Base-by-base conservation (phyloP, 2,113 vertebrate species). In the Pteropus alecto region DNA sequence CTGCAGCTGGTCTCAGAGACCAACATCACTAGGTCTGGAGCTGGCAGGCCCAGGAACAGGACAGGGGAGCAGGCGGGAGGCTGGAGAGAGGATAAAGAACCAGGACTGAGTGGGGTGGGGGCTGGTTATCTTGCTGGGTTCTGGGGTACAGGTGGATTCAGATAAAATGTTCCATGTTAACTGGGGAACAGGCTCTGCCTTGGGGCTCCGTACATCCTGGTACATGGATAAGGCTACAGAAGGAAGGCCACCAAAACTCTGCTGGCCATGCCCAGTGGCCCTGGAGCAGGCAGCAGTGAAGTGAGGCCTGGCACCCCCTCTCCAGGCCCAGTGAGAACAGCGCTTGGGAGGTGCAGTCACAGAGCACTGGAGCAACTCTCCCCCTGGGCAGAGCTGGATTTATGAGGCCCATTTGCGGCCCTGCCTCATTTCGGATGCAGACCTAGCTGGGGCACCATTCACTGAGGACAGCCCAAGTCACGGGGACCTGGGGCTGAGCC, bases 291-390 rank as follows among this genome's bases (percentile, higher is more conserved):
- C 61, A 51, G 30, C 30, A 33, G 24, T 0, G 0, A 24, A 13
- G 38, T 4, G 2, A 38, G 51, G 33, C 58, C 48, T 4, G 5
- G 60, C 28, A 18, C 4, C 16, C 24, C 35, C 4, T 48, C 19
- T 89, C 35, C 58, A 70, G 90, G 35, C 43, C 38, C 22, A 1
- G 24, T 21, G 68, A 63, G 5, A 14, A 21, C 16, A 16, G 54
- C 0, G 6, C 19, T 8, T 0, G 0, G 48, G 58, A 30, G 12
- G 6, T 0, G 0, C 24, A 3, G 76, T 11, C 0, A 0, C 18
- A 43, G 61, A 58, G 73, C 65, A 15, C 58, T 21, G 33, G 16
- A 33, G 48, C 0, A 46, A 48, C n/a, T 22, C 65, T 46, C 28
- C 48, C 33, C n/a, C 19, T 21, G 3, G 26, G 35, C 1, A 30